Evolutionary conservation across 2,797 vertebrate species (phyloP).

Genomic region (Heteromormyrus szaboi): DNA sequence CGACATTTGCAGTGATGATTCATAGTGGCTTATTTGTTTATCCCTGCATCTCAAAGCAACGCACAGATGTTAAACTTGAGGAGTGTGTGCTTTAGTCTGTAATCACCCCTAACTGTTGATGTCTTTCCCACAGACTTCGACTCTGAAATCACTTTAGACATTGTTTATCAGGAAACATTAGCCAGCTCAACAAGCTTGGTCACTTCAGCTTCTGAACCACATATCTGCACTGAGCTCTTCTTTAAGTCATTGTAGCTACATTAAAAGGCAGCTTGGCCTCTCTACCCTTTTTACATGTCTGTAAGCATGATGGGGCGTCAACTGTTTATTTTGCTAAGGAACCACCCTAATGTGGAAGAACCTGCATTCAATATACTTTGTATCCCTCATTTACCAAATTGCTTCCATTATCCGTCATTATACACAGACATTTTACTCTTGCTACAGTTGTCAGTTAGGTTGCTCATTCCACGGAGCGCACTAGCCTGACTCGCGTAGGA

Average conservation of each 20-base stretch:
- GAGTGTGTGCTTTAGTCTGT: neutral
- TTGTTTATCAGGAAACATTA: neutral
- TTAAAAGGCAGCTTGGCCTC: neutral
- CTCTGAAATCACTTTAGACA: neutral
- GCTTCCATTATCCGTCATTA: neutral
- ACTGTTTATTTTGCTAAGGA: slow-evolving; percentile 28
- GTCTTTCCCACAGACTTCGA: neutral
- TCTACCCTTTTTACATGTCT: neutral
- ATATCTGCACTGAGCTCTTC: neutral
- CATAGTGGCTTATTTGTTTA: neutral
- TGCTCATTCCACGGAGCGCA: neutral
- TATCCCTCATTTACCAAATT: neutral
- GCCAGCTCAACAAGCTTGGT: neutral
- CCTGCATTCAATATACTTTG: slow-evolving; percentile 12
- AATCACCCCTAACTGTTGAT: neutral
- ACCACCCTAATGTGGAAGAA: slow-evolving; percentile 30
- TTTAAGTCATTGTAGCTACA: neutral
- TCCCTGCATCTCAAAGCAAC: neutral
- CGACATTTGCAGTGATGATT: neutral
- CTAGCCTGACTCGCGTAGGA: neutral
- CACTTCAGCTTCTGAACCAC: neutral
- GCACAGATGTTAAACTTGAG: neutral
- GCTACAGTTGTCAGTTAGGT: neutral
- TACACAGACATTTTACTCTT: neutral
- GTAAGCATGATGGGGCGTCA: neutral